phyloP scores from a whole-genome alignment of 2,888 invertebrate genomes.

The Tipula lateralis region DNA sequence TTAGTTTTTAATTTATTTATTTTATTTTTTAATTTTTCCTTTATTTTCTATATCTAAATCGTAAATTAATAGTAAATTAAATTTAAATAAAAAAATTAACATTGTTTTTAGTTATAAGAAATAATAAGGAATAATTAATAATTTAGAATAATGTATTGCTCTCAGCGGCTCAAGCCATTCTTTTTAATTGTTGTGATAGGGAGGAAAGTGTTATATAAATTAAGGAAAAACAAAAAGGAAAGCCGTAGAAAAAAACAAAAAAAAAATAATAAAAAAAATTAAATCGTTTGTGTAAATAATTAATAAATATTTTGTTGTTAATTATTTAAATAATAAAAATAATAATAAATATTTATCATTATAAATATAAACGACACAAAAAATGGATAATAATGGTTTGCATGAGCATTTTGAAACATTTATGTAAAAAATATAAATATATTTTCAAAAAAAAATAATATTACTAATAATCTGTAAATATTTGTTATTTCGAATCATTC shows the following conservation, averaged over 20 bases:
- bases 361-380: slow-evolving; percentile 25
- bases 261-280: not conserved
- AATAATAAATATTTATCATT: slow-evolving; percentile 12
- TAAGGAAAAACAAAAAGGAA: not conserved
- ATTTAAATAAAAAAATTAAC: not conserved
- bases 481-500: slow-evolving; percentile 26
- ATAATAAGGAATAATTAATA: not conserved
- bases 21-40: not conserved
- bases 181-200: slow-evolving; percentile 29
- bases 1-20: not conserved
- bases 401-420: slow-evolving; percentile 27
- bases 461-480: slow-evolving; percentile 24
- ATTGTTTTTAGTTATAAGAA: not conserved
- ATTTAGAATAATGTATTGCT: slow-evolving; percentile 26
- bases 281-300: slow-evolving; percentile 28
- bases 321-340: not conserved
- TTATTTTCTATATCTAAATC: not conserved
- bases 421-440: slow-evolving; percentile 13
- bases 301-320: slow-evolving; percentile 27
- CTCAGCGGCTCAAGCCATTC: slow-evolving; percentile 29
- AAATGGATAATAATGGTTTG: not conserved
- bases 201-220: not conserved
- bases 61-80: not conserved
- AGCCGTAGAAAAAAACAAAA: not conserved
- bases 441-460: not conserved